Conservation (phyloP, 2,113 vertebrate species). For the Strix aluco region DNA sequence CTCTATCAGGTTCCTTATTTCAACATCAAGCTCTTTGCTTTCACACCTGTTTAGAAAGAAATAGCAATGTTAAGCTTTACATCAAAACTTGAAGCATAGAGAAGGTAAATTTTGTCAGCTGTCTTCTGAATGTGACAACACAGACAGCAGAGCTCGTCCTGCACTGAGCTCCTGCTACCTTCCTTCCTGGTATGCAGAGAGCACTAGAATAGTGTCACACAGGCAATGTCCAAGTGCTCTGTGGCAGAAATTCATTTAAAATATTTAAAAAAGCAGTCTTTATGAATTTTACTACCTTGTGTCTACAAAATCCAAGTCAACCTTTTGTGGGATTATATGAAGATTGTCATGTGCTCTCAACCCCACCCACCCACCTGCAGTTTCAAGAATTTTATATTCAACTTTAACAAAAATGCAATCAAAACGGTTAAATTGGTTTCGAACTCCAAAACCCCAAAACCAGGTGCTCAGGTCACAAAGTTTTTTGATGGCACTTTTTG, state of each 20-base stretch:
- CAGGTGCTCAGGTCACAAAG: background rate
- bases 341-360: background rate
- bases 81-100: background rate
- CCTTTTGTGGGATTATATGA: background rate
- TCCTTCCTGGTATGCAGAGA: background rate
- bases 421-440: background rate
- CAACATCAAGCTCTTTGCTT: slow-evolving; percentile 72
- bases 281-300: background rate
- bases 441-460: background rate
- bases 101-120: background rate
- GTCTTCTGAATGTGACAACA: background rate
- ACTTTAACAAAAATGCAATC: background rate
- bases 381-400: background rate
- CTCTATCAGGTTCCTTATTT: slow-evolving; percentile 70
- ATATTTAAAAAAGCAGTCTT: background rate
- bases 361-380: too few relatives aligned
- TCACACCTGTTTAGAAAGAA: slow-evolving; percentile 70
- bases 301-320: background rate
- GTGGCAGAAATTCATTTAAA: background rate
- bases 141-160: background rate
- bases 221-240: background rate
- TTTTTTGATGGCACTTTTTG: background rate
- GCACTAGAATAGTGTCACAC: background rate
- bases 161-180: background rate
- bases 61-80: background rate